Evolutionary conservation across 2,797 vertebrate genomes (phyloP), one percentile per base, ranked within the genome.

Genomic region (Serranus cabrilla): DNA sequence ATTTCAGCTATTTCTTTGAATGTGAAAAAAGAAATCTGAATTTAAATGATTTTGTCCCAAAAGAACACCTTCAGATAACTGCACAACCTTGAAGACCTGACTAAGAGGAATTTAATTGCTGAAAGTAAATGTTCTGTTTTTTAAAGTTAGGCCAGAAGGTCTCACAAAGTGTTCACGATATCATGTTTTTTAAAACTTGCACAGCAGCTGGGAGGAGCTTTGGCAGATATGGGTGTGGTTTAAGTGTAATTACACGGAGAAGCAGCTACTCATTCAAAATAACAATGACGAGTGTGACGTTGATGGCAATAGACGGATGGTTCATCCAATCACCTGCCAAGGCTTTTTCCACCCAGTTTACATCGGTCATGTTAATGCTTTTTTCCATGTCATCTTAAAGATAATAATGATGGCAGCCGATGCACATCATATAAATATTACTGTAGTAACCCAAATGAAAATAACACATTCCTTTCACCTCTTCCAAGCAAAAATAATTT

Each of bases 391-490:
- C 12, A 63, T 47, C 54, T 42, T 75, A 42, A 31, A 73, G 6
- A 58, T 66, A 60, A 63, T 39, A 20, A 20, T 20, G 5, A 43
- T 62, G 39, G 2, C 43, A 46, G 49, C 43, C 16, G 12, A 70
- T 68, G 51, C 42, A 74, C 49, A 52, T n/a, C 46, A 70, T 18
- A 12, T 31, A 37, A 43, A 69, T 39, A 7, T 43, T 25, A 74
- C 20, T 27, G 37, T 45, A 42, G 13, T 40, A 14, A 60, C 18
- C 4, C 27, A 42, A 60, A 71, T 34, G 4, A 65, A 65, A 51
- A 39, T 27, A 47, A 46, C 62, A 39, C 37, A 43, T 54, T 81
- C 42, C 80, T 78, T 21, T 56, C 62, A 76, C 52, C 61, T 62
- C 57, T 70, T 37, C 13, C 4, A 63, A 71, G 61, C 25, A 51